Conservation (phyloP, 1,140 invertebrate genomes). For the Polypedilum pembai region DNA sequence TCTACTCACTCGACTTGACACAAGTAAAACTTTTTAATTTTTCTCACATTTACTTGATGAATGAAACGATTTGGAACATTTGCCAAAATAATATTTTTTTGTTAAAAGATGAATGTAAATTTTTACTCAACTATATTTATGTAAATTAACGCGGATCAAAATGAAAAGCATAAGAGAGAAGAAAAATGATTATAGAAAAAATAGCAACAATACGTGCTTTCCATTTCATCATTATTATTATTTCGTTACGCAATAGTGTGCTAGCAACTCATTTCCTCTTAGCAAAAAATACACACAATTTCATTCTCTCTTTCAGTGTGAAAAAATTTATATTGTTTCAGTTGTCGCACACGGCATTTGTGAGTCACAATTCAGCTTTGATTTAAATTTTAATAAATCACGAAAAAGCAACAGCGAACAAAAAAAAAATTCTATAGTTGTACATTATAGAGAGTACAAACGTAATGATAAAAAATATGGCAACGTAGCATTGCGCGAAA, state of each 20-base stretch:
- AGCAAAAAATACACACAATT: too few relatives aligned
- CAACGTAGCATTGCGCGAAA: background rate
- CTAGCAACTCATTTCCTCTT: too few relatives aligned
- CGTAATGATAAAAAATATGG: background rate
- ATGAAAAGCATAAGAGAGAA: too few relatives aligned
- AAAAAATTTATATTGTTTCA: background rate
- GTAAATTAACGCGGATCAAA: too few relatives aligned
- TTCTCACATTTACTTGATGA: background rate
- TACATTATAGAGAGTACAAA: background rate
- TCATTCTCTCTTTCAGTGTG: background rate
- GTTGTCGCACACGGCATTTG: conserved; percentile 15
- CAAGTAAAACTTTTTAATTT: too few relatives aligned
- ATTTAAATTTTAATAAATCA: conserved; percentile 20
- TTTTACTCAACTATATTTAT: too few relatives aligned
- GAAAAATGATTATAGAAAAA: too few relatives aligned
- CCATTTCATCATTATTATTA: too few relatives aligned
- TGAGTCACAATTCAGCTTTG: conserved; percentile 3
- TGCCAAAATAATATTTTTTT: background rate
- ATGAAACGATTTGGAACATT: conserved; percentile 5
- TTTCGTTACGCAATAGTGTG: too few relatives aligned
- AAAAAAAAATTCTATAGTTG: background rate
- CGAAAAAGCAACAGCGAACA: background rate
- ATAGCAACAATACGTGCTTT: too few relatives aligned
- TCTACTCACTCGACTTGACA: too few relatives aligned
- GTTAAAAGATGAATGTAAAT: too few relatives aligned